Evolutionary conservation across 2,113 vertebrate species (phyloP).

Genomic region (Symphodus melops): DNA sequence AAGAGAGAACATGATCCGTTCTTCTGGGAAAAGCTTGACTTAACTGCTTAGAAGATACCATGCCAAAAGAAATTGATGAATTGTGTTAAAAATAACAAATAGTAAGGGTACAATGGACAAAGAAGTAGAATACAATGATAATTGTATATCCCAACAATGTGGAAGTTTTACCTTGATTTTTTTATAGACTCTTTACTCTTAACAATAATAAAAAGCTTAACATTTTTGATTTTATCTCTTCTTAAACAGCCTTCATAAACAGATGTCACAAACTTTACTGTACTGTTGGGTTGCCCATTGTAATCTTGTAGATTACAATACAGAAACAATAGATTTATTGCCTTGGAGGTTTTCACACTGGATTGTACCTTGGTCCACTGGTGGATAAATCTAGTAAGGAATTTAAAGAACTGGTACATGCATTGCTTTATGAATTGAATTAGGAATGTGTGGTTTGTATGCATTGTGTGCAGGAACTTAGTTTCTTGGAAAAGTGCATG

Average conservation of each 20-base stretch:
- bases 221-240: not conserved
- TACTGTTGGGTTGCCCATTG: not conserved
- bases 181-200: too few species aligned
- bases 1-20: not conserved
- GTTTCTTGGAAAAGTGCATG: not conserved
- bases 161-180: too few species aligned
- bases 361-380: not conserved
- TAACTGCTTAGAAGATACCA: not conserved
- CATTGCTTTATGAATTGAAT: not conserved
- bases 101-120: not conserved
- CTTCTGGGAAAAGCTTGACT: not conserved
- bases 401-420: not conserved
- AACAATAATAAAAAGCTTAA: too few species aligned
- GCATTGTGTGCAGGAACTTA: not conserved
- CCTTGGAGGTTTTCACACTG: not conserved
- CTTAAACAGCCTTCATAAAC: not conserved
- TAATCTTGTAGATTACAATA: not conserved
- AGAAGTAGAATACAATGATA: not conserved
- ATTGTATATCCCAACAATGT: too few species aligned
- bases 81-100: too few species aligned
- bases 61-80: too few species aligned
- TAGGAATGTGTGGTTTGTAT: not conserved
- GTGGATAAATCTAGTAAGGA: not conserved
- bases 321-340: not conserved
- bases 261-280: not conserved